Evolutionary conservation across 2,888 invertebrate genomes (phyloP).

Genomic region (Apantesis nais): DNA sequence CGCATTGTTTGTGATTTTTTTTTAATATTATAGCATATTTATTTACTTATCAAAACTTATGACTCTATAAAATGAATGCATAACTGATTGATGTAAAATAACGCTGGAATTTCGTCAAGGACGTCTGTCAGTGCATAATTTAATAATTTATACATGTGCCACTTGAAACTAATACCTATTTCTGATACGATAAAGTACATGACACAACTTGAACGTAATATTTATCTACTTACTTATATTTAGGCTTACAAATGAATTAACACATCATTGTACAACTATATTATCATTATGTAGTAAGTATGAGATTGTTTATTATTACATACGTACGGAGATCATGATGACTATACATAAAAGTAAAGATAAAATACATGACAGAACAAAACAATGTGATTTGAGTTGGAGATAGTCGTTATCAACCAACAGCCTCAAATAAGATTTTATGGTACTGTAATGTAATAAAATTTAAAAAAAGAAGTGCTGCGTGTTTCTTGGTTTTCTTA

Average conservation of each 20-base stretch:
- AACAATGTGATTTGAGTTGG: conserved; percentile 1
- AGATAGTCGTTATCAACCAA: neutral
- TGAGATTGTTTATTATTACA: neutral
- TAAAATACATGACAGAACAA: neutral
- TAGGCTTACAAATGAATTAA: neutral
- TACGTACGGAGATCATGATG: neutral
- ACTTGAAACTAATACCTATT: neutral
- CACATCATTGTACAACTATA: neutral
- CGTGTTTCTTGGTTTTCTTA: neutral
- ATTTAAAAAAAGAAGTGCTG: neutral
- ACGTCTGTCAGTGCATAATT: neutral
- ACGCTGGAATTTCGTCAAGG: neutral
- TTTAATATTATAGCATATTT: too few relatives aligned
- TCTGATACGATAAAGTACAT: neutral
- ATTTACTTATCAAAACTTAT: too few relatives aligned
- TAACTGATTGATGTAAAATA: neutral
- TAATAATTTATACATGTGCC: neutral
- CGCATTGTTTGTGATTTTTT: too few relatives aligned
- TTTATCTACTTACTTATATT: neutral
- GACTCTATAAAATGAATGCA: neutral
- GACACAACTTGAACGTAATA: neutral
- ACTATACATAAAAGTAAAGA: neutral
- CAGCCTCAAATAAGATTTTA: neutral
- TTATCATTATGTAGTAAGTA: neutral
- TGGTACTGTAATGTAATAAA: neutral